A percentile compares a stretch with the other conserved stretches of the same genome.
Conservation (phyloP, 2,797 vertebrate species). For the Notolepis coatsorum region DNA sequence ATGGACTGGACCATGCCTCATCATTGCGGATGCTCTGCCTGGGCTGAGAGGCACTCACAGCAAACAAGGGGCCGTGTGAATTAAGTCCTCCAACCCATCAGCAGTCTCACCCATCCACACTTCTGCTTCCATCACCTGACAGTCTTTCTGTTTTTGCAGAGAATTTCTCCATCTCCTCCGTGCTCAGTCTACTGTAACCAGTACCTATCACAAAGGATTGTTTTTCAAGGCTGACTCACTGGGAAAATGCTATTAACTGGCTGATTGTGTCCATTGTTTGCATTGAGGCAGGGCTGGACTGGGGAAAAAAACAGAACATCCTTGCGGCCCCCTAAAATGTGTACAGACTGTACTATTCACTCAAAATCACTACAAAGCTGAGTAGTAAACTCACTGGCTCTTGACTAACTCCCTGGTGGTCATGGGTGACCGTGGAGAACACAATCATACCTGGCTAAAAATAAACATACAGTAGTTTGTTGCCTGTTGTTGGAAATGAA, state of each 20-base stretch:
- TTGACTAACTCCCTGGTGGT: too few species aligned
- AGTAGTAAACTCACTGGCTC: too few species aligned
- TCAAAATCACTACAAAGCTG: too few species aligned
- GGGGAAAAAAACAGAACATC: too few species aligned
- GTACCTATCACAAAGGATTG: slow-evolving; percentile 66
- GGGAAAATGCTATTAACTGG: slow-evolving; percentile 63
- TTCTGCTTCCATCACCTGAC: slow-evolving; percentile 41
- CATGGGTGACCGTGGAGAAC: too few species aligned
- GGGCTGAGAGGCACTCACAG: slow-evolving; percentile 41
- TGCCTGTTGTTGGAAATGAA: too few species aligned
- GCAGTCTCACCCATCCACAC: slow-evolving; percentile 55
- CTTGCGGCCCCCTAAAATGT: too few species aligned
- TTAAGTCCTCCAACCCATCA: slow-evolving; percentile 50
- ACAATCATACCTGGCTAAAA: too few species aligned
- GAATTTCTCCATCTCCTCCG: slow-evolving; percentile 52
- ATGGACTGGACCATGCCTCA: slow-evolving; percentile 40
- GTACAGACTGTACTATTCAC: too few species aligned
- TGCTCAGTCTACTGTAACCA: slow-evolving; percentile 66
- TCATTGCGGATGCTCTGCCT: slow-evolving; percentile 38
- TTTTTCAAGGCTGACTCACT: slow-evolving; percentile 51
- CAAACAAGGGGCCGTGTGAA: slow-evolving; percentile 38
- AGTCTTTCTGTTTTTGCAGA: slow-evolving; percentile 48
- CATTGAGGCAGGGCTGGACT: slow-evolving; percentile 66
- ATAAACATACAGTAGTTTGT: too few species aligned
- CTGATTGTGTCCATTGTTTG: slow-evolving; percentile 73